A percentile compares a stretch with the other conserved stretches of the same genome.
phyloP scores from a whole-genome alignment of 2,113 vertebrate genomes.

The Gopherus flavomarginatus region DNA sequence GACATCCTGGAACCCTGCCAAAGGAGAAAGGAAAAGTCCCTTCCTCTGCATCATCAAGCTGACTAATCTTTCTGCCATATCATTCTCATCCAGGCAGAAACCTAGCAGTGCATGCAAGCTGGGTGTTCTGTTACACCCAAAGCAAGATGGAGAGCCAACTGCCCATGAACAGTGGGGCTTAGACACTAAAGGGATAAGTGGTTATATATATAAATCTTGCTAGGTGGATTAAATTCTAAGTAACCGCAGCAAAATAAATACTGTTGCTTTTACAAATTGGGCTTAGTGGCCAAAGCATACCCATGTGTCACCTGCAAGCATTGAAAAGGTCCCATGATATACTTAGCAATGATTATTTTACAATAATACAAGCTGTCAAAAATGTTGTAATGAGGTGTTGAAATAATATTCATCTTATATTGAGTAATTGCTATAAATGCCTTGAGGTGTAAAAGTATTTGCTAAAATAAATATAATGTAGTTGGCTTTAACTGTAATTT shows the following conservation, averaged over 20 bases:
- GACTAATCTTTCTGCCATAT: not conserved
- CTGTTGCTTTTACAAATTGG: conserved; percentile 9
- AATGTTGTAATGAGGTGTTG: not conserved
- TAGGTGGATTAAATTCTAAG: not conserved
- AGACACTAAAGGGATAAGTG: not conserved
- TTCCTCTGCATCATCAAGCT: not conserved
- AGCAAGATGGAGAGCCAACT: not conserved
- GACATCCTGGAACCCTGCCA: not conserved
- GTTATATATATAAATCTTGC: not conserved
- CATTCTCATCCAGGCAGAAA: rapidly evolving
- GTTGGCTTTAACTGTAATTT: conserved; percentile 51
- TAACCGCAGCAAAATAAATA: conserved; percentile 26
- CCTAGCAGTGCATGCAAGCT: not conserved
- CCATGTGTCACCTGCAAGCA: conserved; percentile 25
- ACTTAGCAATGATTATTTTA: conserved; percentile 42
- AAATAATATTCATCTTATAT: conserved; percentile 32
- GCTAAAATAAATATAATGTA: conserved; percentile 38
- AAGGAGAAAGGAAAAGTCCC: not conserved
- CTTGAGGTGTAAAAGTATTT: conserved; percentile 44
- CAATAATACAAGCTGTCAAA: conserved; percentile 37
- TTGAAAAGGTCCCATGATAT: conserved; percentile 17
- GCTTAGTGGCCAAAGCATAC: conserved; percentile 12
- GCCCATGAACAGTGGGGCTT: not conserved
- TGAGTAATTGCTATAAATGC: conserved; percentile 57
- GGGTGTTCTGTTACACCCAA: not conserved